Evolutionary conservation across 1,140 invertebrate species (phyloP).

Genomic region (Philopotamus ludificatus): DNA sequence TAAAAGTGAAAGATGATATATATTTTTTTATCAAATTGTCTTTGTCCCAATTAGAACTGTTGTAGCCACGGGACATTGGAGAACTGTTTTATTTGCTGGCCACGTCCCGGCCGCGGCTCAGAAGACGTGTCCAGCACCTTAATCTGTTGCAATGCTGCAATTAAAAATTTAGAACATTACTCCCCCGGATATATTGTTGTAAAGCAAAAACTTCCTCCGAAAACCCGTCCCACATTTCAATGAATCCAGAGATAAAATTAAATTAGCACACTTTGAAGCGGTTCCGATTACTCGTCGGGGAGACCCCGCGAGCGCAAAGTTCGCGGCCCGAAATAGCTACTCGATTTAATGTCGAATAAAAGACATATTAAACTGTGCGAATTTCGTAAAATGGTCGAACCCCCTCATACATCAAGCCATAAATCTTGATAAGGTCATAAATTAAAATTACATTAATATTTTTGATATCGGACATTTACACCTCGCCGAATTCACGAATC

Average conservation of each 20-base stretch:
- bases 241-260: no score
- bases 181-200: no score
- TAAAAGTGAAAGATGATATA: no score
- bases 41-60: neutral
- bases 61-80: neutral
- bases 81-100: neutral
- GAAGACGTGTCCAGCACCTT: constrained; percentile 4
- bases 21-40: no score
- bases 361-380: neutral
- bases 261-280: neutral
- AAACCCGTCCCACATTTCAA: no score
- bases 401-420: neutral
- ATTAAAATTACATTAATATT: neutral
- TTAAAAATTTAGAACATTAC: constrained; percentile 15
- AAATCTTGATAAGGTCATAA: neutral
- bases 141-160: constrained; percentile 15
- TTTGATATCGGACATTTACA: neutral
- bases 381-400: neutral
- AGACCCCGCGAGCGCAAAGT: neutral
- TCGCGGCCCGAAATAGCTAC: neutral
- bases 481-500: neutral
- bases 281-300: neutral
- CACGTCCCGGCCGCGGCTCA: constrained; percentile 2
- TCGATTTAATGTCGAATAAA: neutral
- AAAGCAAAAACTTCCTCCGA: no score